Evolutionary conservation across 2,113 vertebrate genomes (phyloP), one percentile per base, ranked within the genome.

Genomic region (Saccopteryx bilineata): DNA sequence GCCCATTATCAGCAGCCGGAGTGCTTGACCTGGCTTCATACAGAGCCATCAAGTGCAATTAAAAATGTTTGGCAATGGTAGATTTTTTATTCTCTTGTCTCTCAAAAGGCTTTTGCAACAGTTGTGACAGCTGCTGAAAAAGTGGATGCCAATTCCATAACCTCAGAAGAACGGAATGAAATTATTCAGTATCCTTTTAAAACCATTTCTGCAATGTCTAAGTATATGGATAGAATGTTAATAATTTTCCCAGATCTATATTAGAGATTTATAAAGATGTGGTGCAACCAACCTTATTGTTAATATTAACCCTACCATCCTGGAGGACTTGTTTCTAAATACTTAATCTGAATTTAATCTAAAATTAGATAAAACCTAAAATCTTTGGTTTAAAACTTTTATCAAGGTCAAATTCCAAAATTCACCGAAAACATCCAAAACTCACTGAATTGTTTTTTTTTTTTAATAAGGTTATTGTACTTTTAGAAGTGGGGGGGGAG

Each of bases 141-240:
- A 48, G 96, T 97, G 50, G 97, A 99, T 78, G 97, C 96, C 78
- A 98, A 98, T 85, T 97, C 98, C 71, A 86, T 97, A 66, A 97
- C 97, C 75, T 98, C 98, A 12, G 98, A 99, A 75, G 98, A 99
- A 98, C 98, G 99, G 97, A 99, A 99, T 96, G 99, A 99, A 93
- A 93, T 99, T 95, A 99, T 99, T 96, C 99, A 99, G 99, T 99
- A 99, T 99, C 99, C 99, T 99, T 99, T 97, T 82, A 83, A 80
- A 90, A 69, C 46, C 13, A 95, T 21, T 74, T 93, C 74, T 83
- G 23, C 39, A 75, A n/a, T 48, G 3, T 93, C 60, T 23, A 95
- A 24, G n/a, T 66, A 50, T 60, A 85, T 24, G 85, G 63, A 76
- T 6, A 66, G 58, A 75, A 46, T 80, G 11, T 74, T 86, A 92